phyloP scores from a whole-genome alignment of 2,797 vertebrate species.

The Mormyrus proboscirostris region DNA sequence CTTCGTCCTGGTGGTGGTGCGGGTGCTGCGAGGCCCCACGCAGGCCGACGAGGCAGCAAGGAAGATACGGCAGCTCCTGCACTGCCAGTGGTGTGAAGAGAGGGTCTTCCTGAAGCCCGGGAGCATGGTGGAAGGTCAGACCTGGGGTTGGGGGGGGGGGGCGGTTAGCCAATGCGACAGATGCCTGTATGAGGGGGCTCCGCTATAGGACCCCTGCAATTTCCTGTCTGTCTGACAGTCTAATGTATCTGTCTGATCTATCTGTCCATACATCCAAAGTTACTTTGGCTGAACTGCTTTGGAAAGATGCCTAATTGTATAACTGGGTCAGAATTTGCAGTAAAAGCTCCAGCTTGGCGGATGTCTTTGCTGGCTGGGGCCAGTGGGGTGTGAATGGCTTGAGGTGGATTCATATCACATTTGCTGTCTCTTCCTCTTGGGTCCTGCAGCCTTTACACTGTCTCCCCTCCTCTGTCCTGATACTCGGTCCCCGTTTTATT shows the following conservation, averaged over 20 bases:
- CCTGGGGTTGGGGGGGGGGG: too few species aligned
- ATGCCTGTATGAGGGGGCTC: background rate
- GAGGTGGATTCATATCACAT: too few species aligned
- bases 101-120: constrained; percentile 81
- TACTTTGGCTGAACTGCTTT: background rate
- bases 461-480: too few species aligned
- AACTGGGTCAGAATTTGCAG: background rate
- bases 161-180: background rate
- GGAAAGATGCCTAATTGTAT: background rate
- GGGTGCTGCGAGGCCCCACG: constrained; percentile 80
- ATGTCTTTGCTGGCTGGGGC: too few species aligned
- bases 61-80: constrained; percentile 80
- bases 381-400: too few species aligned
- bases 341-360: too few species aligned
- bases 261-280: background rate
- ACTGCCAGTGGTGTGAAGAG: constrained; percentile 98
- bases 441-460: too few species aligned
- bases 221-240: background rate
- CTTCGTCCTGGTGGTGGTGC: constrained; percentile 87
- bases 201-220: background rate
- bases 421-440: too few species aligned
- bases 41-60: constrained; percentile 79
- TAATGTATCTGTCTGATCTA: background rate
- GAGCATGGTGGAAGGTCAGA: constrained; percentile 87
- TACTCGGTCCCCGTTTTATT: too few species aligned